Percentiles rank a stretch among this genome's conserved stretches.
phyloP scores from a whole-genome alignment of 2,113 vertebrate genomes.

The Pitta sordida region DNA sequence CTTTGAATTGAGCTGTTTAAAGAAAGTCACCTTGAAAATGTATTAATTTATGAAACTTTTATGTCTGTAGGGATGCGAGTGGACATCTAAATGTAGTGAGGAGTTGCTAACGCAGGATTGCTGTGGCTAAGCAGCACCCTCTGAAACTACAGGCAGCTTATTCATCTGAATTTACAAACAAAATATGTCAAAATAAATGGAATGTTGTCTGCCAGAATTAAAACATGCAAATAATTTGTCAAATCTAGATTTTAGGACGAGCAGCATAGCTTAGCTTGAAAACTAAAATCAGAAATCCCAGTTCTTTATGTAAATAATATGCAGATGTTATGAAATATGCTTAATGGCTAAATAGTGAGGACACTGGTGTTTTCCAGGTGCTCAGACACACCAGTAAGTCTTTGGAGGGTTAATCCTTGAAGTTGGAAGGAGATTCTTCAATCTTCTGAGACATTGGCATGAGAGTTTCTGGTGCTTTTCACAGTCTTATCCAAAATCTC shows the following conservation, averaged over 20 bases:
- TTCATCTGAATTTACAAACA: background rate
- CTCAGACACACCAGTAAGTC: background rate
- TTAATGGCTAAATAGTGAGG: background rate
- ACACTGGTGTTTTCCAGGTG: background rate
- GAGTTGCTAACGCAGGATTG: background rate
- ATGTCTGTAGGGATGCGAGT: background rate
- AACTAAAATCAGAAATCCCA: background rate
- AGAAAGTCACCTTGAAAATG: slow-evolving; percentile 30
- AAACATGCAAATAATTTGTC: background rate
- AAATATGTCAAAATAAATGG: background rate
- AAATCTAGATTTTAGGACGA: background rate
- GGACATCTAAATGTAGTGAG: background rate
- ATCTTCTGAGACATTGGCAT: background rate
- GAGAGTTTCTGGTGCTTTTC: background rate
- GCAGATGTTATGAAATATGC: background rate
- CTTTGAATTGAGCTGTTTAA: background rate
- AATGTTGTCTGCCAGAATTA: accelerated
- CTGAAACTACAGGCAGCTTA: background rate
- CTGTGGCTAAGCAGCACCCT: background rate
- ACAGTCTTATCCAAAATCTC: background rate
- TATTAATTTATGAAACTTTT: background rate
- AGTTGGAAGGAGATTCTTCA: background rate
- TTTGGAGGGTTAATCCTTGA: background rate
- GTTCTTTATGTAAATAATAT: background rate
- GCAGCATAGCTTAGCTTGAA: background rate